These are phyloP conservation scores for Orthosia incerta DNA, from an alignment of 2,888 invertebrate species.

Conservation along the genomic window DNA sequence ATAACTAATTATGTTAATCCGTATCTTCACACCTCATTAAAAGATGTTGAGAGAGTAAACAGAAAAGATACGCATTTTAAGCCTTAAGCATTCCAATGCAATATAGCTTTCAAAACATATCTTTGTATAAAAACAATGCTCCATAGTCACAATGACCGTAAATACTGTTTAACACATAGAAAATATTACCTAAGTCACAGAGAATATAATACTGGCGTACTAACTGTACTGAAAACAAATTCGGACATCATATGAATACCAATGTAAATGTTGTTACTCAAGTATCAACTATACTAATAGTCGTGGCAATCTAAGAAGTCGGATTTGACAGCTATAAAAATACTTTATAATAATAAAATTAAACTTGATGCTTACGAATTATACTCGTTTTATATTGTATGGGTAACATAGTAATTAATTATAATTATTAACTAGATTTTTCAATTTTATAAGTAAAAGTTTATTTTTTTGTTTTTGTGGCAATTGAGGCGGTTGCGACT, in stretches of 20 bases:
- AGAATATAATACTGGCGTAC: not conserved
- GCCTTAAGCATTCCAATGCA: not conserved
- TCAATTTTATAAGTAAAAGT: no score
- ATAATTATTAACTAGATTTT: no score
- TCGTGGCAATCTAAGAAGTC: no score
- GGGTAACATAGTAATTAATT: no score
- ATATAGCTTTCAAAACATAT: slow-evolving; percentile 27
- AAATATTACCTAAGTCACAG: not conserved
- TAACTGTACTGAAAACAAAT: slow-evolving; percentile 14
- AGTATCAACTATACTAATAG: not conserved
- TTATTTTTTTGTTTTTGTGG: no score
- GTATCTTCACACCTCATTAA: not conserved
- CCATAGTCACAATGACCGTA: not conserved
- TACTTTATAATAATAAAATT: no score
- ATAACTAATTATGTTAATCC: not conserved
- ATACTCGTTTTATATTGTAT: no score
- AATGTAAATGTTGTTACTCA: not conserved
- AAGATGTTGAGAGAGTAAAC: slow-evolving; percentile 11
- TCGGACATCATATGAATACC: slow-evolving; percentile 10
- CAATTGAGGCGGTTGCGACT: no score
- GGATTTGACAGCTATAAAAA: no score
- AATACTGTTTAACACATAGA: slow-evolving; percentile 12
- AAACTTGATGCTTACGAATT: no score
- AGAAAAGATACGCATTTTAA: slow-evolving; percentile 13
- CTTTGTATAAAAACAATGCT: slow-evolving; percentile 15